Base-by-base conservation (phyloP, 2,113 vertebrate species). In the Solea senegalensis region DNA sequence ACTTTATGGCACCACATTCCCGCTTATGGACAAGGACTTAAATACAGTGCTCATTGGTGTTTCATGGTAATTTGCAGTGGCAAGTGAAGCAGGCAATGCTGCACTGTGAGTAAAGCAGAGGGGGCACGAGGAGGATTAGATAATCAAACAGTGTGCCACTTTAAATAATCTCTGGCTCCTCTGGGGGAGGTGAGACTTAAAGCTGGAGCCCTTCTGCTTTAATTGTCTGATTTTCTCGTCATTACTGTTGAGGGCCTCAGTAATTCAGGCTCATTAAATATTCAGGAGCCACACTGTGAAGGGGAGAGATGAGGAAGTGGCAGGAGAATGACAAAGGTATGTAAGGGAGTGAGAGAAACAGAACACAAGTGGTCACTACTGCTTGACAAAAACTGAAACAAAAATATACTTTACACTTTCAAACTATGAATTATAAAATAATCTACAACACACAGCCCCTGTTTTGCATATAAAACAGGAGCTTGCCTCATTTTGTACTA, bases 241-340 rank as follows among this genome's bases (percentile, higher is more conserved):
- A 92, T 94, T 94, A 94, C 85, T 86, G 91, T 91, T 90, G 90
- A 95, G 89, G 81, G 84, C 81, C 93, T 89, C 89, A 72, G 91
- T 92, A 92, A 94, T 91, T 94, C 90, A 91, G 76, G 67, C 69
- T 87, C 81, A 94, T 92, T 91, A 93, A 94, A 94, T 92, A 94
- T 94, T 93, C 94, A 93, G 91, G 82, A 89, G 82, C 89, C 90
- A 90, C 85, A 80, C 89, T 8, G 34, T 76, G 81, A 72, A 86
- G 51, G 73, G 86, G 79, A 72, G 89, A 88, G 57, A 44, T 49
- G 79, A 65, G 65, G 62, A 52, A 58, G 43, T 26, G 9, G 57
- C 10, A 28, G 58, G 65, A 72, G 55, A 65, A 68, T 60, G 77
- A 82, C 69, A 60, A 78, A 76, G 62, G 40, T 61, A 21, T 54